Percentiles rank a stretch among this genome's conserved stretches.
phyloP scores from a whole-genome alignment of 1,140 invertebrate genomes.

The Pentalonia nigronervosa region DNA sequence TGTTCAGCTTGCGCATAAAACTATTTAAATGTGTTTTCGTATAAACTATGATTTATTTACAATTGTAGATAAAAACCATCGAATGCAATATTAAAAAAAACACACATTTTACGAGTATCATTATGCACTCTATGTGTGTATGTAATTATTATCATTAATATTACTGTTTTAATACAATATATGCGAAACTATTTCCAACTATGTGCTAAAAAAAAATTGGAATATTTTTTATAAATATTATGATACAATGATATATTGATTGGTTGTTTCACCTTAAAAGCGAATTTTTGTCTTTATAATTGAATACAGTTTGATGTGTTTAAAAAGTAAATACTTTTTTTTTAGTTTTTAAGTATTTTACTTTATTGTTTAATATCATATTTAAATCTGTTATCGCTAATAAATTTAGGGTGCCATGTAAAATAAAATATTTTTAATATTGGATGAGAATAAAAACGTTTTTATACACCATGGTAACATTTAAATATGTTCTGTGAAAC shows the following conservation, averaged over 20 bases:
- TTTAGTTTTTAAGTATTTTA: neutral
- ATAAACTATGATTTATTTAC: neutral
- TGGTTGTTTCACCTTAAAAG: neutral
- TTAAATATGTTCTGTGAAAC: neutral
- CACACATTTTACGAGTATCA: neutral
- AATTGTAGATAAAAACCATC: neutral
- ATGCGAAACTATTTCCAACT: neutral
- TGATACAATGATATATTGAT: neutral
- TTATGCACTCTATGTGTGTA: neutral
- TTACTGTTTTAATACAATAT: neutral
- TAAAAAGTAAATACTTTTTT: neutral
- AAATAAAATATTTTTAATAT: slow-evolving; percentile 27
- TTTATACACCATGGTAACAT: neutral
- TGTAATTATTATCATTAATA: neutral
- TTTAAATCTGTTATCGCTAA: slow-evolving; percentile 8
- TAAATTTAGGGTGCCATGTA: slow-evolving; percentile 42
- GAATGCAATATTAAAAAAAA: neutral
- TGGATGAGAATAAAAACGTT: neutral
- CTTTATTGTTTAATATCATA: neutral
- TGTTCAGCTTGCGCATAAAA: neutral
- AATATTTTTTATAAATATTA: neutral
- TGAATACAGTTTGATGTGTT: neutral
- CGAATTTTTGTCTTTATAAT: neutral
- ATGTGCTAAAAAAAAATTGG: neutral
- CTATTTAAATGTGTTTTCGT: neutral